Conservation (phyloP, 1,140 invertebrate species). For the Zophobas morio region DNA sequence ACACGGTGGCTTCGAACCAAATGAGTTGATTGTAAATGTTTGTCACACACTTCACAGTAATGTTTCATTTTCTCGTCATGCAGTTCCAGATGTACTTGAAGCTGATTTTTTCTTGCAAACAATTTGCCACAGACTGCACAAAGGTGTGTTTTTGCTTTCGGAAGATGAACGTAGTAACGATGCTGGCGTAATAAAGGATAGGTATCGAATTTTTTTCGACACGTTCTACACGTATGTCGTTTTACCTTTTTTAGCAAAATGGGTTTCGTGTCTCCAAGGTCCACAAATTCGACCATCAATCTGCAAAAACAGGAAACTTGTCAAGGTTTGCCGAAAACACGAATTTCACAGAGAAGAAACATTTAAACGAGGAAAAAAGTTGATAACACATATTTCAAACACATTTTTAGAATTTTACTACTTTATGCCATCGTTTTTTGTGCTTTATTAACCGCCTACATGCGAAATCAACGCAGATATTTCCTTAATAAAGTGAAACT, state of each 20-base stretch:
- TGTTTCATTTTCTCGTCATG: constrained; percentile 10
- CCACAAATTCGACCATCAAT: neutral
- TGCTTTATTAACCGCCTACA: too few relatives aligned
- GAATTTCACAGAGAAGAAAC: too few relatives aligned
- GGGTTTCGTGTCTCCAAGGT: neutral
- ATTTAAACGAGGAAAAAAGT: too few relatives aligned
- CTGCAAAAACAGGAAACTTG: constrained; percentile 1
- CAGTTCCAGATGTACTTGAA: constrained; percentile 5
- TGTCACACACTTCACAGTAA: constrained; percentile 17
- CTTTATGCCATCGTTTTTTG: too few relatives aligned
- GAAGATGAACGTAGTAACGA: neutral
- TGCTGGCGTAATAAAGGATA: neutral
- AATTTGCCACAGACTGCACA: constrained; percentile 4
- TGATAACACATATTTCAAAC: too few relatives aligned
- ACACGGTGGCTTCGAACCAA: constrained; percentile 2
- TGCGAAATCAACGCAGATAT: too few relatives aligned
- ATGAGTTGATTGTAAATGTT: constrained; percentile 18
- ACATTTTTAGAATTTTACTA: too few relatives aligned
- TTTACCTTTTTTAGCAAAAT: neutral
- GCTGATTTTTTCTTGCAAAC: neutral
- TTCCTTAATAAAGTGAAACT: too few relatives aligned
- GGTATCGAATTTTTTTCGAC: neutral
- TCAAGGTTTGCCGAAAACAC: neutral
- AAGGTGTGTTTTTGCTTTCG: neutral
- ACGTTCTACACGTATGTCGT: constrained; percentile 4